These are phyloP conservation scores for Vimba vimba DNA, from an alignment of 2,113 vertebrate genomes.

Conservation along the genomic window DNA sequence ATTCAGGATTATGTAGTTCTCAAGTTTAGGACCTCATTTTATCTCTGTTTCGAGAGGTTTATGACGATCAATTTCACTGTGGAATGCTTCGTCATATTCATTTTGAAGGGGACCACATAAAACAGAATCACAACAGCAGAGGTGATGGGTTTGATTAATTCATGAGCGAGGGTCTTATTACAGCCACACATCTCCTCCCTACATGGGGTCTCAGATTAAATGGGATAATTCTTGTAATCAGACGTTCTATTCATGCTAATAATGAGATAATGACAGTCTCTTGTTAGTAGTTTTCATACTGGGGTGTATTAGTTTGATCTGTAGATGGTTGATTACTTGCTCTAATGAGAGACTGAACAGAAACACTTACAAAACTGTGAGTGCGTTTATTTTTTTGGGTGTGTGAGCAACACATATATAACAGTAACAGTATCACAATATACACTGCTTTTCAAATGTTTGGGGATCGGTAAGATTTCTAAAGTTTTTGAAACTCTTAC, in stretches of 20 bases:
- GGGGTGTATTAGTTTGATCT: slow-evolving; percentile 25
- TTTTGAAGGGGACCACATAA: neutral
- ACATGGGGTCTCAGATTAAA: slow-evolving; percentile 45
- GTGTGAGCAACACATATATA: too few species aligned
- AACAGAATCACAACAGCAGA: neutral
- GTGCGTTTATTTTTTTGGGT: neutral
- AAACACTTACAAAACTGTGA: neutral
- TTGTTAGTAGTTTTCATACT: slow-evolving; percentile 41
- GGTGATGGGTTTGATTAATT: slow-evolving; percentile 51
- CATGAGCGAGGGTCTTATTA: slow-evolving; percentile 22
- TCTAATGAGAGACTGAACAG: slow-evolving; percentile 8
- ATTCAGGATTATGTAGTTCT: neutral
- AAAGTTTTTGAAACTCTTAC: neutral
- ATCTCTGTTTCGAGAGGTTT: neutral
- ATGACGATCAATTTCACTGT: neutral
- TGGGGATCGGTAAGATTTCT: too few species aligned
- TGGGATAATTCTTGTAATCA: slow-evolving; percentile 56
- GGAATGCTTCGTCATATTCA: neutral
- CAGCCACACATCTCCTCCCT: slow-evolving; percentile 22
- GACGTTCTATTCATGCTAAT: slow-evolving; percentile 52
- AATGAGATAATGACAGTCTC: slow-evolving; percentile 49
- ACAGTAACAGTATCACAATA: too few species aligned
- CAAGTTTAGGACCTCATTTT: neutral
- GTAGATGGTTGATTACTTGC: slow-evolving; percentile 36
- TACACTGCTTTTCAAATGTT: too few species aligned